Evolutionary conservation across 2,888 invertebrate species (phyloP).

Genomic region (Anthophora plumipes): DNA sequence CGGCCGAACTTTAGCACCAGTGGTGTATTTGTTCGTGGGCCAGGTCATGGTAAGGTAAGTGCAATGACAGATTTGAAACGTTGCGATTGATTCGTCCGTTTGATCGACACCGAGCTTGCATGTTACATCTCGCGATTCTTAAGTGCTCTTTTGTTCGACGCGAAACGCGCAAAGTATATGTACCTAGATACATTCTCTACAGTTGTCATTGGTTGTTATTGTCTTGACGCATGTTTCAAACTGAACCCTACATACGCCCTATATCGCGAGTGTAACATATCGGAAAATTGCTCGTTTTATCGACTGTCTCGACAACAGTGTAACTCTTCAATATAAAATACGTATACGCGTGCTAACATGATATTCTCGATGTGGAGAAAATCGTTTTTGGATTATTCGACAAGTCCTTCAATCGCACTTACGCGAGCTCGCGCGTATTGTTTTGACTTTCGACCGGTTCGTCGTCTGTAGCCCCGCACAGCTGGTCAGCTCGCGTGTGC

Average conservation of each 20-base stretch:
- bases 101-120: background rate
- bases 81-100: constrained; percentile 6
- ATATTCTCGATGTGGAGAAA: background rate
- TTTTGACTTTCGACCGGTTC: constrained; percentile 60
- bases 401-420: background rate
- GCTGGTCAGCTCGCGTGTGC: constrained; percentile 50
- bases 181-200: background rate
- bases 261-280: background rate
- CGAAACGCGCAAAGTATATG: background rate
- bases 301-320: no score
- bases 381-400: background rate
- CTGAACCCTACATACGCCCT: background rate
- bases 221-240: background rate
- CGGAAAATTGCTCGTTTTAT: background rate
- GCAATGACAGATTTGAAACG: constrained; percentile 29
- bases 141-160: background rate
- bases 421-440: constrained; percentile 51
- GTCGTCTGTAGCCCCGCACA: constrained; percentile 28
- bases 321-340: no score
- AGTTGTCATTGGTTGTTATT: background rate
- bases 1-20: constrained; percentile 44
- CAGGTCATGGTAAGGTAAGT: constrained; percentile 82
- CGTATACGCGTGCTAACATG: background rate
- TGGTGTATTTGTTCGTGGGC: constrained; percentile 71
- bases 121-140: background rate